Percentiles rank a stretch among this genome's conserved stretches.
Conservation (phyloP, 1,140 invertebrate species). For the Neoseiulus cucumeris region DNA sequence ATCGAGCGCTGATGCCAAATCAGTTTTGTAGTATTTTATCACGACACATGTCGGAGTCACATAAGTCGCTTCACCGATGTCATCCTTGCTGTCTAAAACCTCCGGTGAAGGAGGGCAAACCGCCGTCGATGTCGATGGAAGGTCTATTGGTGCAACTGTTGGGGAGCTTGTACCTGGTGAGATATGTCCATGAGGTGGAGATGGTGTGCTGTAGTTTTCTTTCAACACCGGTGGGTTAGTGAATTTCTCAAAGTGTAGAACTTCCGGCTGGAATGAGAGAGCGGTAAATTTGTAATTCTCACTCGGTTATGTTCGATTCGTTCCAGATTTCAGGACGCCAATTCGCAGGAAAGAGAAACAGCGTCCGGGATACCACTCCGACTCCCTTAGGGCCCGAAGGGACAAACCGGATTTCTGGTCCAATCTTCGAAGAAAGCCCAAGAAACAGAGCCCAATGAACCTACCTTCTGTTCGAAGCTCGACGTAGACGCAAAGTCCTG, state of each 20-base stretch:
- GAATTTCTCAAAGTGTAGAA: not conserved
- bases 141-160: not conserved
- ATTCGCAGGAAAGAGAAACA: not conserved
- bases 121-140: not conserved
- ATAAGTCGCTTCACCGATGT: conserved; percentile 2
- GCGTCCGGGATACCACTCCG: no score
- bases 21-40: conserved; percentile 2
- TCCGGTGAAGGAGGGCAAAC: not conserved
- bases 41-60: not conserved
- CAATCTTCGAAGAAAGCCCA: no score
- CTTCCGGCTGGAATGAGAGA: not conserved
- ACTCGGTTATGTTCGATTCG: not conserved
- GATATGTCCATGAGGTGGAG: not conserved
- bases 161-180: not conserved
- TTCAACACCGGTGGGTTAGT: not conserved
- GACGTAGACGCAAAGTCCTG: not conserved
- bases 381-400: no score
- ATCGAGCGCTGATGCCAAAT: not conserved
- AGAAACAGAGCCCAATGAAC: not conserved
- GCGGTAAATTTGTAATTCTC: not conserved
- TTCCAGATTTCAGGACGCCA: not conserved
- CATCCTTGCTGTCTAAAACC: not conserved
- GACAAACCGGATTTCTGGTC: no score
- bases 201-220: not conserved
- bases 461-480: not conserved